Conservation (phyloP, 2,113 vertebrate species). For the Sula dactylatra region DNA sequence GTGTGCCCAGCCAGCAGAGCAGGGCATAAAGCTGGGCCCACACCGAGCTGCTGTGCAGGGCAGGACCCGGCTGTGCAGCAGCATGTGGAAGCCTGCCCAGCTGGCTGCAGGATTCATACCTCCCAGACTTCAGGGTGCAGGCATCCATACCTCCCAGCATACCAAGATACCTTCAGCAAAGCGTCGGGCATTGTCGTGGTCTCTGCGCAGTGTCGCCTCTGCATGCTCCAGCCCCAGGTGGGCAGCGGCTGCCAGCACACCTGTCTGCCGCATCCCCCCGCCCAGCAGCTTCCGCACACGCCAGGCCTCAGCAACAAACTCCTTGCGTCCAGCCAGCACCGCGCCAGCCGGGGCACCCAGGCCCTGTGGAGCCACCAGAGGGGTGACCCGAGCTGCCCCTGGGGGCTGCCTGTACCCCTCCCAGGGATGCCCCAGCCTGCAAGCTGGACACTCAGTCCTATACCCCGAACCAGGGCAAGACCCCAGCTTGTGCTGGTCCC, state of each 20-base stretch:
- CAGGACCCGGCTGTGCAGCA: background rate
- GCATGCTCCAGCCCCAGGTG: constrained; percentile 71
- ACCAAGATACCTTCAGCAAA: constrained; percentile 80
- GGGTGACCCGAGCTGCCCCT: background rate
- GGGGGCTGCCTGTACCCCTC: too few relatives aligned
- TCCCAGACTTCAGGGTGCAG: background rate
- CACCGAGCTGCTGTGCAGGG: background rate
- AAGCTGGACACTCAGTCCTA: background rate
- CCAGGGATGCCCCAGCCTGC: background rate
- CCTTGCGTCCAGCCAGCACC: constrained; percentile 74
- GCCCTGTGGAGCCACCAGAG: constrained; percentile 62
- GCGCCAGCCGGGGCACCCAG: constrained; percentile 79
- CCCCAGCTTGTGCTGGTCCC: too few relatives aligned
- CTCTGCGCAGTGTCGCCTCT: constrained; percentile 65
- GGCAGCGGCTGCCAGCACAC: constrained; percentile 82
- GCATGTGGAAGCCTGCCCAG: background rate
- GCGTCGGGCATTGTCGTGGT: constrained; percentile 76
- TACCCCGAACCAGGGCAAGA: background rate
- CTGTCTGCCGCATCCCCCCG: constrained; percentile 80
- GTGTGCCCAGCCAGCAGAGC: accelerated
- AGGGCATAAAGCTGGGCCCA: background rate
- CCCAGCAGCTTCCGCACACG: constrained; percentile 80
- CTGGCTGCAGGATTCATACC: background rate
- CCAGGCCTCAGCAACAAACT: constrained; percentile 75
- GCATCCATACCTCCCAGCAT: accelerated